A percentile compares a stretch with the other conserved stretches of the same genome.
Evolutionary conservation across 2,797 vertebrate species (phyloP).

Genomic region (Lerista edwardsae): DNA sequence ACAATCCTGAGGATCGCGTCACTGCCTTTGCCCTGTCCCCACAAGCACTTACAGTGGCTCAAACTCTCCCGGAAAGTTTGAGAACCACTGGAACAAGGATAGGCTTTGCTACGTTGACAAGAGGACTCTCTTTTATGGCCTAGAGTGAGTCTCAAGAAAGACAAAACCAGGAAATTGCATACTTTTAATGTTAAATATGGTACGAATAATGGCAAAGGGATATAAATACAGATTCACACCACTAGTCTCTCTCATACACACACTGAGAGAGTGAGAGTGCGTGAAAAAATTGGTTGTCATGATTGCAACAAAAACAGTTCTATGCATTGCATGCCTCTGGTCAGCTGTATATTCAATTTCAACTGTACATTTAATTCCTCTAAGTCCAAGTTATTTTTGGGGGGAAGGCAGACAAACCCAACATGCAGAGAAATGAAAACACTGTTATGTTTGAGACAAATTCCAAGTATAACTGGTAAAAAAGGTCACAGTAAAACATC

Average conservation of each 20-base stretch:
- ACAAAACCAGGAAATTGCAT: neutral
- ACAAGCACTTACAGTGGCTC: no score
- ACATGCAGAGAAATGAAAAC: neutral
- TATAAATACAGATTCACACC: neutral
- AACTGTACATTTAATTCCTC: neutral
- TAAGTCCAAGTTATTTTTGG: neutral
- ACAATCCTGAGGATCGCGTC: no score
- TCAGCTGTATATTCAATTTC: neutral
- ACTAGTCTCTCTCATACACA: neutral
- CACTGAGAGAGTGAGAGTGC: no score
- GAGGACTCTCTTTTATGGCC: neutral
- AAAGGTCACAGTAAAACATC: neutral
- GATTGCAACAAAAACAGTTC: neutral
- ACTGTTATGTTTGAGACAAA: neutral
- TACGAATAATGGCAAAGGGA: neutral
- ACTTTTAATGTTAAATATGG: neutral
- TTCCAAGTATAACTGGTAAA: neutral
- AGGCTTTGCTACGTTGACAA: neutral
- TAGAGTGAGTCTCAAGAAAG: neutral
- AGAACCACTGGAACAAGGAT: no score
- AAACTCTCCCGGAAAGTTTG: no score
- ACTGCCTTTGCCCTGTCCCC: no score
- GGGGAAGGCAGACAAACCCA: neutral
- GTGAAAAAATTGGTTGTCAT: no score
- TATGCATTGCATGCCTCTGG: neutral